Base-by-base conservation (phyloP, 2,888 invertebrate genomes). In the Synergus umbraculus region DNA sequence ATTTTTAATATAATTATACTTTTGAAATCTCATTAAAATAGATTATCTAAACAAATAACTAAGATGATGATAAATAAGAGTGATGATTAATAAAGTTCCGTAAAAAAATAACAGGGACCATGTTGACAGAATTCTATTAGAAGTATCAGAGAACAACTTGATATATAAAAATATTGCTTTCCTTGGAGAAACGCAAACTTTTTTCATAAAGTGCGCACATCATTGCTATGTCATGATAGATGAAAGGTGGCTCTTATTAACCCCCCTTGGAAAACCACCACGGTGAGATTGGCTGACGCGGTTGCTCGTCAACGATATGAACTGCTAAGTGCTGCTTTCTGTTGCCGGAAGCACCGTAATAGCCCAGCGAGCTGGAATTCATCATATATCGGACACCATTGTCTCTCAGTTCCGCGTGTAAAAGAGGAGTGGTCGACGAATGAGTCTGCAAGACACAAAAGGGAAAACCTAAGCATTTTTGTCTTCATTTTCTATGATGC, bases 271-370 rank as follows among this genome's bases (percentile, higher is more conserved):
- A 73, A 54, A 73, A 54, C 37, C 73, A 73, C n/a, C 73, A 73
- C 54, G 49, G 29, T 37, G 49, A 49, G 37, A 73, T 73, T 37
- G 49, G 73, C 73, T 54, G 67, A 49, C 73, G 73, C 43, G 66
- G 66, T 49, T 73, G 73, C 73, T 73, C 73, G 73, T 73, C 73
- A 73, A 73, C 73, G 49, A 73, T 73, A 83, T 78, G 66, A 79
- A 78, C 79, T 82, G 82, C 87, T 87, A 90, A 91, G 91, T 91
- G 91, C 91, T 90, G 88, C 90, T 88, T 90, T 90, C 87, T 91
- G 91, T 91, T 89, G 89, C 89, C 90, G 91, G 91, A 91, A 89
- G 88, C 81, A 64, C 83, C 82, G 84, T 91, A 91, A 91, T 91
- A 89, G 90, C 87, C 83, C 80, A 73, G 18, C 60, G 83, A 84